Conservation (phyloP, 2,113 vertebrate species). For the Oplegnathus fasciatus region DNA sequence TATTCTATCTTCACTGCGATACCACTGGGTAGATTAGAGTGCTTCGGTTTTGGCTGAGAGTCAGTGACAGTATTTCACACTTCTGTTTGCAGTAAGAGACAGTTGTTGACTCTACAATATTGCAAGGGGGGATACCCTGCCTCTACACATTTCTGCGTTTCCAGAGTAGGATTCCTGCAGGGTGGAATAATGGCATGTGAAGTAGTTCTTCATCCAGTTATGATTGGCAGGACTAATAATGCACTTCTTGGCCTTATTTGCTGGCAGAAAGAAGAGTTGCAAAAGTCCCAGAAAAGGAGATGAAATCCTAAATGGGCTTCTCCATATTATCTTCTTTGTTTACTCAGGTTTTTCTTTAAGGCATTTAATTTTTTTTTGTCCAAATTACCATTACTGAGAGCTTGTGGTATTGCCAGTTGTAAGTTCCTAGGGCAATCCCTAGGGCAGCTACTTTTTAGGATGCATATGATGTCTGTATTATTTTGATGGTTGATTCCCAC, state of each 20-base stretch:
- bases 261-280: background rate
- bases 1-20: slow-evolving; percentile 19
- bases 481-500: background rate
- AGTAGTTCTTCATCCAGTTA: slow-evolving; percentile 40
- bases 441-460: background rate
- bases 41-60: slow-evolving; percentile 20
- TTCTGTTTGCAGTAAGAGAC: slow-evolving; percentile 49
- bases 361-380: background rate
- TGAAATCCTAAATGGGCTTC: slow-evolving; percentile 4
- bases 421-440: background rate
- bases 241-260: slow-evolving; percentile 4
- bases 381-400: background rate
- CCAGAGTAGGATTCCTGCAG: slow-evolving; percentile 28
- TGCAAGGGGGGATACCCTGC: slow-evolving; percentile 37
- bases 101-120: slow-evolving; percentile 52
- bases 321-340: background rate
- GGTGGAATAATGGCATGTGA: slow-evolving; percentile 23
- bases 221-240: slow-evolving; percentile 24
- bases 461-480: background rate
- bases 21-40: slow-evolving; percentile 38
- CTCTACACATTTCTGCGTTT: slow-evolving; percentile 24
- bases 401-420: background rate
- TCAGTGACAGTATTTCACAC: slow-evolving; percentile 48
- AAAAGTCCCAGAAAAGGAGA: background rate
- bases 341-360: background rate